Percentiles rank a stretch among this genome's conserved stretches.
These are phyloP conservation scores for Endomychus coccineus DNA, from an alignment of 2,888 invertebrate genomes.

Conservation along the genomic window DNA sequence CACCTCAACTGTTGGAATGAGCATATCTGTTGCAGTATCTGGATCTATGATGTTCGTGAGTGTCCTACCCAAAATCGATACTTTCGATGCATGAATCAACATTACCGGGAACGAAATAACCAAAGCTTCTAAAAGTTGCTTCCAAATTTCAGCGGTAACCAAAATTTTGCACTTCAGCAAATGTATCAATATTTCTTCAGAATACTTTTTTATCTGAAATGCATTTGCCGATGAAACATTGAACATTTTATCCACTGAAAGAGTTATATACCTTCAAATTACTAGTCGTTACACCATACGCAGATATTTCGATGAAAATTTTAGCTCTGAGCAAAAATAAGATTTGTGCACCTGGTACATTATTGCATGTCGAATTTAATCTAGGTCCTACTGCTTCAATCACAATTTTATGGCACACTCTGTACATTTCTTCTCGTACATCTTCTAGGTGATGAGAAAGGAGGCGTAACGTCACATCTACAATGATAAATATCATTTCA, in stretches of 20 bases:
- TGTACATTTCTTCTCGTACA: conserved; percentile 51
- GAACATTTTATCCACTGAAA: conserved; percentile 5
- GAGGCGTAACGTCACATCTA: conserved; percentile 46
- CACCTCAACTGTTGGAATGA: conserved; percentile 50
- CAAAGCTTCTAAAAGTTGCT: conserved; percentile 51
- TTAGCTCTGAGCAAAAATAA: conserved; percentile 50
- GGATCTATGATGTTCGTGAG: conserved; percentile 57
- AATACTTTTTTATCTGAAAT: conserved; percentile 52
- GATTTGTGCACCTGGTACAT: conserved; percentile 46
- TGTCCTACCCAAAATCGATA: conserved; percentile 49
- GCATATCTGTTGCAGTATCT: conserved; percentile 54
- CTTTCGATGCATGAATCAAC: conserved; percentile 51
- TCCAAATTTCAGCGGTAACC: conserved; percentile 56
- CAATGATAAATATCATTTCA: conserved; percentile 5
- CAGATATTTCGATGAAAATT: conserved; percentile 57
- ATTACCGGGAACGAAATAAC: conserved; percentile 55
- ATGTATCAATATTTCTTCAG: conserved; percentile 56
- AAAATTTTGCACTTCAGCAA: conserved; percentile 57
- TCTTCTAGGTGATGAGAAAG: conserved; percentile 52
- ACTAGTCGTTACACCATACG: conserved; percentile 51
- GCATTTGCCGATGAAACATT: conserved; percentile 41
- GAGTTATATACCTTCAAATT: conserved; percentile 37
- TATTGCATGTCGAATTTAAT: conserved; percentile 28
- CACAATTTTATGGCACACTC: conserved; percentile 49
- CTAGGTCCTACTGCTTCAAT: conserved; percentile 50